Conservation (phyloP, 2,797 vertebrate genomes). For the Garrulus glandarius region DNA sequence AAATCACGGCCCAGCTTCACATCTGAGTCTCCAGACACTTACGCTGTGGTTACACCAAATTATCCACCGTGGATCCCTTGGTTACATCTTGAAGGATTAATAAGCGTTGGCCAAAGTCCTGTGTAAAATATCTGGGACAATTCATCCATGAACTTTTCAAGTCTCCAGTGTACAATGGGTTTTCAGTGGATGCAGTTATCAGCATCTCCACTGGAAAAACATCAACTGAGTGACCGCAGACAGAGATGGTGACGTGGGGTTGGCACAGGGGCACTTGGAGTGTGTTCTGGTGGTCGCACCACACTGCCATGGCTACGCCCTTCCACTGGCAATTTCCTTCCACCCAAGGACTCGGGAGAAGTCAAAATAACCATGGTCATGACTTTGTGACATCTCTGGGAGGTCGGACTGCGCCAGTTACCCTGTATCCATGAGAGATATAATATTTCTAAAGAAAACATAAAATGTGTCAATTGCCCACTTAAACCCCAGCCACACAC, state of each 20-base stretch:
- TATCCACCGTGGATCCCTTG: background rate
- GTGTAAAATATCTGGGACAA: background rate
- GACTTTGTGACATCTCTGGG: background rate
- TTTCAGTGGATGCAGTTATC: background rate
- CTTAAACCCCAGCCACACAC: background rate
- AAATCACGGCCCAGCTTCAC: background rate
- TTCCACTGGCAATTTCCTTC: background rate
- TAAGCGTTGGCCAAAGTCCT: background rate
- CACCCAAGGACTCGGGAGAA: background rate
- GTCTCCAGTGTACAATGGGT: background rate
- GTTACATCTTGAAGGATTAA: conserved; percentile 35
- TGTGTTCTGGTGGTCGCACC: background rate
- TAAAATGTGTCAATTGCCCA: background rate
- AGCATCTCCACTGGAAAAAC: background rate
- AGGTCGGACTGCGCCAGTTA: accelerated
- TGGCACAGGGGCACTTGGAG: background rate
- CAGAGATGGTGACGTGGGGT: background rate
- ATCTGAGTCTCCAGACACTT: conserved; percentile 11
- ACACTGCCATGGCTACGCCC: background rate
- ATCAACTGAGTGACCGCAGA: background rate
- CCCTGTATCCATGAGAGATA: accelerated
- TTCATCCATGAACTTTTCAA: conserved; percentile 20
- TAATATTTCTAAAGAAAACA: background rate
- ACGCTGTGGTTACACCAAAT: background rate
- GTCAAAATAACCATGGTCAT: accelerated